A percentile compares a stretch with the other conserved stretches of the same genome.
phyloP scores from a whole-genome alignment of 2,888 invertebrate genomes.

The Julus scanicus region DNA sequence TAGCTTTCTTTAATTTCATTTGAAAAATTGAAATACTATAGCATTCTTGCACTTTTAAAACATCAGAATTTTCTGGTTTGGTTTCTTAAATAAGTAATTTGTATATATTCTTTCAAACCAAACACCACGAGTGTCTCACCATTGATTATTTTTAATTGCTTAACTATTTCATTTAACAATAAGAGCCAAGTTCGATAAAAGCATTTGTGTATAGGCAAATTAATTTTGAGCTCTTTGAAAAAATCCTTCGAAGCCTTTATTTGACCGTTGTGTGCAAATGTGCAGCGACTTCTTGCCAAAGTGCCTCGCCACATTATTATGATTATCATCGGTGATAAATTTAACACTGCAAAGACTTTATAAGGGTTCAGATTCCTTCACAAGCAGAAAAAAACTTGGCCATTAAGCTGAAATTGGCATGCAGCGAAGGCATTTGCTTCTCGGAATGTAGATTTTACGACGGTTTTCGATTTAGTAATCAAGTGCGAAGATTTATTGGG shows the following conservation, averaged over 20 bases:
- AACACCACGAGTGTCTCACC: no score
- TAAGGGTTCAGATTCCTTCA: background rate
- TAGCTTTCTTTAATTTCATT: background rate
- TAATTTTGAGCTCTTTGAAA: background rate
- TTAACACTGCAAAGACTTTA: constrained; percentile 5
- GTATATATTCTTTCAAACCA: no score
- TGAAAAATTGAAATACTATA: background rate
- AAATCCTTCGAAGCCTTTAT: background rate
- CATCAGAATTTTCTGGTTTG: background rate
- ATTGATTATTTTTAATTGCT: no score
- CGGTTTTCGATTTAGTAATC: constrained; percentile 37
- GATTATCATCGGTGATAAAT: constrained; percentile 16
- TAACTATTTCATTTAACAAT: background rate
- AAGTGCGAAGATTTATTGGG: constrained; percentile 39
- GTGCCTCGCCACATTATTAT: constrained; percentile 12
- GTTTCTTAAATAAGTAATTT: background rate
- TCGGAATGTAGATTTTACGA: constrained; percentile 38
- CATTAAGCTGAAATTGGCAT: constrained; percentile 13
- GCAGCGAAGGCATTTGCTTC: constrained; percentile 30
- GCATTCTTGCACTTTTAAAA: no score
- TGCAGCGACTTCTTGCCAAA: background rate
- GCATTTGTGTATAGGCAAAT: background rate
- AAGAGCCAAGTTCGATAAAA: no score
- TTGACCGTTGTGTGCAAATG: background rate
- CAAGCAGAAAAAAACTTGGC: background rate